Base-by-base conservation (phyloP, 1,140 invertebrate genomes). In the Ceratitis capitata region DNA sequence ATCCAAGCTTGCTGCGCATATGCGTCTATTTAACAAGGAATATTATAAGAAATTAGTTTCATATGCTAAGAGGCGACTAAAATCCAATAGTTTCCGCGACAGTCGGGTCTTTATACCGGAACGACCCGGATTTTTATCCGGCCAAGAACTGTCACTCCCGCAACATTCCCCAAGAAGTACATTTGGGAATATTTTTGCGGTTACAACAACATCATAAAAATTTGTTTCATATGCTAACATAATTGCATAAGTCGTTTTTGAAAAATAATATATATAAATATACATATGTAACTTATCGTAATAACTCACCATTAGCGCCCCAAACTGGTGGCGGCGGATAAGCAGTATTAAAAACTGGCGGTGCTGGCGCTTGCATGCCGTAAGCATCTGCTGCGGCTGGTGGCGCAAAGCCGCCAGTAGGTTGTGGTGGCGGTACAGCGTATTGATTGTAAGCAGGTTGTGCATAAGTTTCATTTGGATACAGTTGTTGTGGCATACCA, bases 1-100 rank as follows among this genome's bases (percentile, higher is more conserved):
- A 51, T 86, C 82, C 91, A 56, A 89, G 90, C 89, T 0, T 88
- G 88, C 82, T 91, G 90, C 42, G 91, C 87, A 69, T 91, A 91
- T 64, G 89, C 88, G 88, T 86, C 86, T 86, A 16, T 47, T 78
- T 3, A 53, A 26, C 12, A n/a, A 64, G 64, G 10, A 85, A 29
- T 23, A 29, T 14, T 78, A 35, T 51, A 49, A 45, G 47, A 84
- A 19, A 45, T 69, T 32, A 6, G 69, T 0, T 45, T 47, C 39
- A 6, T n/a, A 32, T n/a, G 4, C 23, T n/a, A n/a, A n/a, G n/a
- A n/a, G n/a, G n/a, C n/a, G n/a, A n/a, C n/a, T n/a, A n/a, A n/a
- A n/a, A n/a, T n/a, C n/a, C n/a, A n/a, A n/a, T n/a, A n/a, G n/a
- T n/a, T n/a, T n/a, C n/a, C n/a, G n/a, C n/a, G n/a, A n/a, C n/a